These are phyloP conservation scores for Pelosia muscerda DNA, from an alignment of 2,888 invertebrate species.

Conservation along the genomic window DNA sequence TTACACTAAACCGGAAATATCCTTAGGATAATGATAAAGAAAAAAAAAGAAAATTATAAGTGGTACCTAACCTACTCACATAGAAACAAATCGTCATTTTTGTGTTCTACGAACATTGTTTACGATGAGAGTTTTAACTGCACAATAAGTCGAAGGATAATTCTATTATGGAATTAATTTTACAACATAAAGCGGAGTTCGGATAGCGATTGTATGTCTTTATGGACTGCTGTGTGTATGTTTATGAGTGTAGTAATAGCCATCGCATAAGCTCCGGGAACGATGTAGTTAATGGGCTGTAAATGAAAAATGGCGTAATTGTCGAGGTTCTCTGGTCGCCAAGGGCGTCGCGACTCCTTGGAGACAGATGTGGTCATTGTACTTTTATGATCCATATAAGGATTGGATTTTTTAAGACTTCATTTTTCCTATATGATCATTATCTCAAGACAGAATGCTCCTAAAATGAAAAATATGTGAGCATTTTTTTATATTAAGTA, in stretches of 20 bases:
- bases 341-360: conserved; percentile 49
- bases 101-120: conserved; percentile 23
- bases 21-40: no score
- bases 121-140: conserved; percentile 31
- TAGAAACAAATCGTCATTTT: conserved; percentile 16
- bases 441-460: neutral
- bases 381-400: conserved; percentile 62
- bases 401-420: conserved; percentile 17
- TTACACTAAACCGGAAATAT: no score
- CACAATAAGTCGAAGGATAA: conserved; percentile 37
- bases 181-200: conserved; percentile 33
- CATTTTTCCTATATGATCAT: neutral
- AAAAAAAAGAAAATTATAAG: conserved; percentile 20
- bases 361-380: conserved; percentile 48
- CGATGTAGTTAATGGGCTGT: conserved; percentile 74
- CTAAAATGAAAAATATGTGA: neutral
- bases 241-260: conserved; percentile 70
- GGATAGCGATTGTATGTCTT: conserved; percentile 36
- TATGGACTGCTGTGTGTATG: conserved; percentile 54
- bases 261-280: conserved; percentile 61
- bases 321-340: conserved; percentile 56
- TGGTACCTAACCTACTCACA: neutral
- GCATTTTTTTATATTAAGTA: no score
- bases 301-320: conserved; percentile 74
- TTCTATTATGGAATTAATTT: conserved; percentile 47